Percentiles rank a stretch among this genome's conserved stretches.
Evolutionary conservation across 2,113 vertebrate genomes (phyloP).

Genomic region (Lampris incognitus): DNA sequence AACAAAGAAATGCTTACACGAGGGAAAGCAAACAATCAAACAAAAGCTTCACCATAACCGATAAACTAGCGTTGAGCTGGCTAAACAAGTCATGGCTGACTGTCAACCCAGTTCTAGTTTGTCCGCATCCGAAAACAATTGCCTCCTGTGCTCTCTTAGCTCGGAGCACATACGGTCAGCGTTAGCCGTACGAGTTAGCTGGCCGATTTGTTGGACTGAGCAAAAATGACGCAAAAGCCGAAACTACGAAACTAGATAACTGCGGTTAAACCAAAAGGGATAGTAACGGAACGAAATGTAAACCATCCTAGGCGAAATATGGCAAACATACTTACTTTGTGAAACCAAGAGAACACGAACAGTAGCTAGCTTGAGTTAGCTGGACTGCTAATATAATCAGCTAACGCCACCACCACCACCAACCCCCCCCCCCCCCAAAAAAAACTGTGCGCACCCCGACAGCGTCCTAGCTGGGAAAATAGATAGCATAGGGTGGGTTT

Average conservation of each 20-base stretch:
- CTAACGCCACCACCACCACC: conserved; percentile 21
- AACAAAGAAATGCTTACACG: conserved; percentile 9
- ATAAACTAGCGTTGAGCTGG: neutral
- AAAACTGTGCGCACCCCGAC: conserved; percentile 38
- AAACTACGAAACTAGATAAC: neutral
- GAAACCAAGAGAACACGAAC: conserved; percentile 60
- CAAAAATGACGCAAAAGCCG: conserved; percentile 29
- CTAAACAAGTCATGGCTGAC: conserved; percentile 47
- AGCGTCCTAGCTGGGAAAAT: conserved; percentile 16
- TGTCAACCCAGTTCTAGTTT: conserved; percentile 48
- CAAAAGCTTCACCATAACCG: neutral
- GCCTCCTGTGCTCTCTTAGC: conserved; percentile 49
- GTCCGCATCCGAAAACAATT: conserved; percentile 67
- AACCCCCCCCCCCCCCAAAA: neutral
- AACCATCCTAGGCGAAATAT: conserved; percentile 15
- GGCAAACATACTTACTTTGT: conserved; percentile 21
- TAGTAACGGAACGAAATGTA: neutral
- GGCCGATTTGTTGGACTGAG: conserved; percentile 51
- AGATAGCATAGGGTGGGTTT: neutral
- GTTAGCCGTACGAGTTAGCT: conserved; percentile 65
- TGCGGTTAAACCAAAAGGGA: neutral
- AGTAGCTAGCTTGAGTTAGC: conserved; percentile 68
- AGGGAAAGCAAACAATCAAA: conserved; percentile 4
- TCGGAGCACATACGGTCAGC: conserved; percentile 61
- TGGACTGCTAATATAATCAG: conserved; percentile 51